Evolutionary conservation across 2,888 invertebrate genomes (phyloP), one percentile per base, ranked within the genome.

Genomic region (Uloborus plumipes): DNA sequence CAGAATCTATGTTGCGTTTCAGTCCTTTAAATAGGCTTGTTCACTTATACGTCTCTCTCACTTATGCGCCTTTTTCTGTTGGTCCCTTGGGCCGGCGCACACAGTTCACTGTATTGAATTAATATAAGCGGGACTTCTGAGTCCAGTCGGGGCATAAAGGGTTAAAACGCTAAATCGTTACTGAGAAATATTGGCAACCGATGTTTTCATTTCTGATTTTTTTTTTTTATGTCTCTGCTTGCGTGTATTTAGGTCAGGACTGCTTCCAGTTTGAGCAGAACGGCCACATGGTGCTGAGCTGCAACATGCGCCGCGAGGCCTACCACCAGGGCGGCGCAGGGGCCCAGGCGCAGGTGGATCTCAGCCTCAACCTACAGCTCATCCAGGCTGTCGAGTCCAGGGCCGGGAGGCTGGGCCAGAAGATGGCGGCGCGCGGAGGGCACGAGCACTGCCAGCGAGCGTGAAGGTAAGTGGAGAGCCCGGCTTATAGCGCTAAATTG

Each of bases 251-350:
- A 84, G 84, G 84, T 9, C 84, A 84, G 55, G 84, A 84, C 55
- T 84, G 84, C 51, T 81, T 81, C 26, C 84, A 84, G 55, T 84
- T 84, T 59, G 81, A 84, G 20, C 84, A 84, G 64, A 84, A 84
- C 50, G 84, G 84, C 1, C 84, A 84, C 53, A 84, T 79, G 77
- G 81, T 84, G 4, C 77, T 84, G 11, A 81, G 80, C 13, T 84
- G 84, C 70, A 84, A 84, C 26, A 84, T 84, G 84, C 61, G 84
- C 13, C 31, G 84, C 1, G 84, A 84, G 20, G 53, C 84, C 1
- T 84, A 77, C 50, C 67, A 80, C 16, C 39, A 71, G 7, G 72
- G 72, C 15, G 39, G 39, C 11, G 18, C 67, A 1, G 64, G 16
- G 4, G 65, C 78, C 0, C 84, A 84, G 55, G 66, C 77, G 2